Conservation (phyloP, 1,140 invertebrate species). For the Varroa destructor region DNA sequence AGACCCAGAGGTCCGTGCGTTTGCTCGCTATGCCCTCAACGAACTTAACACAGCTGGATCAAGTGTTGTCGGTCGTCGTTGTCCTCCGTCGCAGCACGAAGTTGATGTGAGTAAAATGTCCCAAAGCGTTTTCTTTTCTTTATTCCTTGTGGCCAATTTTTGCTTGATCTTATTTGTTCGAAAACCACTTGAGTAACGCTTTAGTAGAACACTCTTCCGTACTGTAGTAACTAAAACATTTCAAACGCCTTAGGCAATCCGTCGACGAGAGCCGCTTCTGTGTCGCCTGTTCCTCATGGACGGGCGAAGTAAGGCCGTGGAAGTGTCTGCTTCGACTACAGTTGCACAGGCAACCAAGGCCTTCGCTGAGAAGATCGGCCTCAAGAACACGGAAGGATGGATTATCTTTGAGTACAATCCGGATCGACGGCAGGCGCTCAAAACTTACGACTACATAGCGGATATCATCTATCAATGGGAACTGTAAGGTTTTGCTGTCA, state of each 20-base stretch:
- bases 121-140: constrained; percentile 19
- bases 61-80: constrained; percentile 50
- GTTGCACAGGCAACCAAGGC: constrained; percentile 73
- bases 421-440: constrained; percentile 77
- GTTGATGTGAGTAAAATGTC: constrained; percentile 56
- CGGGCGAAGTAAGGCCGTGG: constrained; percentile 83
- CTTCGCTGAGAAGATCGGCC: constrained; percentile 71
- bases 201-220: not conserved
- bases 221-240: constrained; percentile 16
- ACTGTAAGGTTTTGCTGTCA: constrained; percentile 48
- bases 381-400: constrained; percentile 75
- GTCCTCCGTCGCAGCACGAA: constrained; percentile 73
- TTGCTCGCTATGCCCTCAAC: constrained; percentile 83
- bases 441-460: constrained; percentile 78
- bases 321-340: constrained; percentile 84
- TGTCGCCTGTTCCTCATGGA: constrained; percentile 90
- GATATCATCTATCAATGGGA: constrained; percentile 89
- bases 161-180: not conserved
- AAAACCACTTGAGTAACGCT: not conserved
- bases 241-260: not conserved
- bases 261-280: constrained; percentile 51
- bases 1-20: constrained; percentile 55
- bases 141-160: constrained; percentile 12
- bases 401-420: constrained; percentile 61
- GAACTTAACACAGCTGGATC: constrained; percentile 76